A percentile compares a stretch with the other conserved stretches of the same genome.
These are phyloP conservation scores for Rafetus swinhoei DNA, from an alignment of 2,113 vertebrate genomes.

Conservation along the genomic window DNA sequence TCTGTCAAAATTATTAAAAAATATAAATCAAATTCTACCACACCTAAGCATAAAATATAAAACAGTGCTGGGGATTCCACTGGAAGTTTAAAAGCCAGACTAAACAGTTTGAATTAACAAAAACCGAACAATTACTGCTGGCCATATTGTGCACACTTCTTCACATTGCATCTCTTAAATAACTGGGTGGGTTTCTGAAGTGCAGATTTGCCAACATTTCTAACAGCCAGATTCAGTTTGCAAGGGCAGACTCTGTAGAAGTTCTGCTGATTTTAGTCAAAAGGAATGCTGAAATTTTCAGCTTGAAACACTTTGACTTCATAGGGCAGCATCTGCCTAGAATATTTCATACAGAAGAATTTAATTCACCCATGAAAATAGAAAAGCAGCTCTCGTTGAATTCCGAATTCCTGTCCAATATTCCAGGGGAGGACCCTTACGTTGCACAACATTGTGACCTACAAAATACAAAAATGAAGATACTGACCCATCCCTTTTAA, in stretches of 20 bases:
- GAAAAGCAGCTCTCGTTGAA: neutral
- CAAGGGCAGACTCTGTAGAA: neutral
- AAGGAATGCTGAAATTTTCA: neutral
- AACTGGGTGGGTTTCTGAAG: neutral
- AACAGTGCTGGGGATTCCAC: neutral
- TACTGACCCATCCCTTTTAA: neutral
- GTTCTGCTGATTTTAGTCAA: neutral
- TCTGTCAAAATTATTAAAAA: neutral
- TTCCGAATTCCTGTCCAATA: neutral
- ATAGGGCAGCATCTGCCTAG: neutral
- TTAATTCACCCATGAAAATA: conserved; percentile 10
- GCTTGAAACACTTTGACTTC: neutral
- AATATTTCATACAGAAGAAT: neutral
- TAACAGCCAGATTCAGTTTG: neutral
- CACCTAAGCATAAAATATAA: neutral
- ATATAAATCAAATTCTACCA: neutral
- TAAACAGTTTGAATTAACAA: neutral
- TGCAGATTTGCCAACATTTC: neutral
- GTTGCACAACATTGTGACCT: neutral
- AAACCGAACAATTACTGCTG: neutral
- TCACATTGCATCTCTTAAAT: neutral
- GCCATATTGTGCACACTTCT: accelerated
- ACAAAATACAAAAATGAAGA: neutral
- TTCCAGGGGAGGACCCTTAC: neutral
- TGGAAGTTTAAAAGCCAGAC: neutral